Base-by-base conservation (phyloP, 2,113 vertebrate genomes). In the Willisornis vidua region DNA sequence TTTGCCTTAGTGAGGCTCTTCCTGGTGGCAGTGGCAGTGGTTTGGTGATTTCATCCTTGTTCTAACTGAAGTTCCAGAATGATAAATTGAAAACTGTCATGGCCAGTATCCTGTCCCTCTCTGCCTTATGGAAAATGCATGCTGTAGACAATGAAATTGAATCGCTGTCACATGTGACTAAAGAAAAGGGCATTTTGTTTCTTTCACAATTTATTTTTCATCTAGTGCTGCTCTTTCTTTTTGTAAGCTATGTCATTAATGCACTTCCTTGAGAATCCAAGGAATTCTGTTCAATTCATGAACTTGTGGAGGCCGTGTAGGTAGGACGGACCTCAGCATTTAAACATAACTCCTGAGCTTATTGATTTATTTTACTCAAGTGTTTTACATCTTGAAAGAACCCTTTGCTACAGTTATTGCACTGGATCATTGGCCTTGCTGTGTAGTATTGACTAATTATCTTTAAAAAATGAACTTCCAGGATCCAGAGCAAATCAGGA, bases 131-230 rank as follows among this genome's bases (percentile, higher is more conserved):
- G 55, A 41, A 94, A 93, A 85, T 45, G 45, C n/a, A 65, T 55
- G 85, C 72, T 78, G 46, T 10, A 88, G 86, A 84, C 52, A 67
- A 65, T 88, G 90, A 95, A 94, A 95, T 72, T 75, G 78, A 45
- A 87, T 83, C 4, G 11, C 62, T 85, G 29, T 66, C 92, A 71
- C 3, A 0, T 84, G 52, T 12, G 5, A 68, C 75, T 78, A 29
- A 78, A 80, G 52, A 83, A 91, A 71, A 82, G 58, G n/a, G n/a
- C 18, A 61, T 91, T 94, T 85, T 87, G 41, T 87, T 86, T 91
- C 41, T 65, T 71, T 73, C 65, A 41, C 52, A 3, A 49, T 71
- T 67, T 77, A n/a, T 78, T 94, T 92, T 92, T 66, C 48, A 81
- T 55, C 61, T 52, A 35, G 37, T 62, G 31, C 71, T 94, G 59